Base-by-base conservation (phyloP, 2,113 vertebrate species). In the Tyrannus savana region DNA sequence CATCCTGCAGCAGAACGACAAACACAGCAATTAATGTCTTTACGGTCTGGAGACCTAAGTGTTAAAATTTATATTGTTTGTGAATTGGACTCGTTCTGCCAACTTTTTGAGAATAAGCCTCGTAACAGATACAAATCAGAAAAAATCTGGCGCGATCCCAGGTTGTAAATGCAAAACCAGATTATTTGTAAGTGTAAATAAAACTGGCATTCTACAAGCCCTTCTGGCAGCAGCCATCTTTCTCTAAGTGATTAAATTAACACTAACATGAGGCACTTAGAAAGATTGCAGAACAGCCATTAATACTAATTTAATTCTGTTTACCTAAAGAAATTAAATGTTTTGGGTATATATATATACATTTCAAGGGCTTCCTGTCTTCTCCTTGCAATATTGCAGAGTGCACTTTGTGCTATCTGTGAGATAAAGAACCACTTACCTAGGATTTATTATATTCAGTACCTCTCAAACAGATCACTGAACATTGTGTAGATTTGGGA, bases 1-100 rank as follows among this genome's bases (percentile, higher is more conserved):
- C 99, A 98, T 99, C 99, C 99, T 99, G 98, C 4, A 97, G 59
- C 96, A 92, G 94, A 90, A 97, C 91, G 90, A 95, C 60, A 67
- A 89, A 97, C 71, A n/a, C 33, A 63, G 47, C 9, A 6, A 23
- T 75, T 92, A 35, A 58, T 41, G 17, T 18, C 74, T 90, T 60
- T 7, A 84, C 64, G 78, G 59, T 18, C 64, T 39, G 35, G 63
- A 84, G 68, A 58, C 23, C n/a, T 13, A 60, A 74, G 24, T 35
- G n/a, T 73, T 88, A 72, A 67, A 84, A 89, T 39, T 27, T 2
- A 2, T 58, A 8, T 37, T 0, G 33, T 24, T 87, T 86, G 75
- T 31, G 19, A 77, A 39, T 7, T 47, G 9, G 19, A 41, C n/a
- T 74, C 75, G 8, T 44, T 56, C 89, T 79, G 49, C 37, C 31